Percentiles rank a stretch among this genome's conserved stretches.
These are phyloP conservation scores for Ctenopoma multispine DNA, from an alignment of 2,797 vertebrate species.

Conservation along the genomic window DNA sequence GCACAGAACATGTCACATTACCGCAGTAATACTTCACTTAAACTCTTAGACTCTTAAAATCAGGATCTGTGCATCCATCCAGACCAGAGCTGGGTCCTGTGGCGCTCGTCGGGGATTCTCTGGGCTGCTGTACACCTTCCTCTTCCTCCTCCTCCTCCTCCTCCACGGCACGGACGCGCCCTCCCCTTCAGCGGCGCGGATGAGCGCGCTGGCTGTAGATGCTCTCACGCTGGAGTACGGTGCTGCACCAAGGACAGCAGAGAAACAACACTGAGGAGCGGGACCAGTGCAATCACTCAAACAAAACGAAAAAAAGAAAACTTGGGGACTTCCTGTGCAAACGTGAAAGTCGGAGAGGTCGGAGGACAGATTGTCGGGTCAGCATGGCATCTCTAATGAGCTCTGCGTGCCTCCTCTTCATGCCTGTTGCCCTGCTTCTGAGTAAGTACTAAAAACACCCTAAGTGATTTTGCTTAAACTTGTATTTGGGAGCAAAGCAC, in stretches of 20 bases:
- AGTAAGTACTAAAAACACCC: constrained; percentile 73
- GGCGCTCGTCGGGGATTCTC: constrained; percentile 21
- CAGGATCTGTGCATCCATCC: not conserved
- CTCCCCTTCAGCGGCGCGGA: constrained; percentile 53
- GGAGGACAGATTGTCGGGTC: constrained; percentile 48
- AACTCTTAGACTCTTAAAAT: no score
- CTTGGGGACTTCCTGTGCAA: constrained; percentile 16
- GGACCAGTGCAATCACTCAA: constrained; percentile 9
- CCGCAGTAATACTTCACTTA: no score
- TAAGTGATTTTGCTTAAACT: not conserved
- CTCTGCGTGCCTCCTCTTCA: constrained; percentile 76
- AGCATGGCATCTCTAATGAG: constrained; percentile 77
- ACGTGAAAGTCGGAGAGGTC: constrained; percentile 25
- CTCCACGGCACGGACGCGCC: constrained; percentile 37
- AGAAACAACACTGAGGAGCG: constrained; percentile 28
- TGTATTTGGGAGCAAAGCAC: not conserved
- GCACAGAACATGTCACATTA: no score
- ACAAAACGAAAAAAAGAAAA: not conserved
- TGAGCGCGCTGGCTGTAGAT: constrained; percentile 53
- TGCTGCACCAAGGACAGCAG: constrained; percentile 45
- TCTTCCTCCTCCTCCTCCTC: constrained; percentile 23
- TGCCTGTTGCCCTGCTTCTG: constrained; percentile 87
- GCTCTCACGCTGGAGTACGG: constrained; percentile 52
- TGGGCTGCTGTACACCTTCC: constrained; percentile 16
- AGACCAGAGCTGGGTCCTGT: not conserved